phyloP scores from a whole-genome alignment of 1,140 invertebrate species.

The Drosophila equinoxialis region DNA sequence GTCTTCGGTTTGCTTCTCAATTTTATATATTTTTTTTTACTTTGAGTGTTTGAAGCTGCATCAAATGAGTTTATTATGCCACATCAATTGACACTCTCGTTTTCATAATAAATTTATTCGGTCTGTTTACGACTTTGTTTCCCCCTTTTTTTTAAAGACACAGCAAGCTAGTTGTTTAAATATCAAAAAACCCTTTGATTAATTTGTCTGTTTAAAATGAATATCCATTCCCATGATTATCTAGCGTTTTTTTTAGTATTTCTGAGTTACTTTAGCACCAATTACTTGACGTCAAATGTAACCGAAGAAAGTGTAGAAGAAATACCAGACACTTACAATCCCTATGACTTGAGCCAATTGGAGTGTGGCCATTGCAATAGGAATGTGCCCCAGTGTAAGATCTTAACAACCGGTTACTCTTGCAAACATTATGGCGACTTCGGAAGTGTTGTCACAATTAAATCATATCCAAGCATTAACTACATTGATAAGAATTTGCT shows the following conservation, averaged over 20 bases:
- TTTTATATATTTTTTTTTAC: background rate
- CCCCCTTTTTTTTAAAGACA: background rate
- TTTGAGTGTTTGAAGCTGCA: conserved; percentile 36
- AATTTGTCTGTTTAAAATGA: background rate
- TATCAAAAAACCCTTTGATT: background rate
- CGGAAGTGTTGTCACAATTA: background rate
- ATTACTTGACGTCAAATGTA: background rate
- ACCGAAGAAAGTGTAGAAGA: background rate
- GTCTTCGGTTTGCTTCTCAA: background rate
- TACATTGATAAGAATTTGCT: background rate
- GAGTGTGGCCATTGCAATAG: background rate
- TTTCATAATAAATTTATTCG: background rate
- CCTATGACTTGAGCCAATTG: background rate
- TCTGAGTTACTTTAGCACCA: background rate
- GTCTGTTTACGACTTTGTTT: background rate
- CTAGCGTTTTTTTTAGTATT: background rate
- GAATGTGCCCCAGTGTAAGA: background rate
- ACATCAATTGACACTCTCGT: conserved; percentile 34
- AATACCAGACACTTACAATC: background rate
- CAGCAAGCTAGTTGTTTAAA: background rate
- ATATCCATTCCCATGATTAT: background rate
- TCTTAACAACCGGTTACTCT: background rate
- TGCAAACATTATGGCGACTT: background rate
- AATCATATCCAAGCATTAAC: background rate
- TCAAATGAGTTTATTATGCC: conserved; percentile 52